Evolutionary conservation across 2,888 invertebrate genomes (phyloP), one percentile per base, ranked within the genome.

Genomic region (Diarsia rubi): DNA sequence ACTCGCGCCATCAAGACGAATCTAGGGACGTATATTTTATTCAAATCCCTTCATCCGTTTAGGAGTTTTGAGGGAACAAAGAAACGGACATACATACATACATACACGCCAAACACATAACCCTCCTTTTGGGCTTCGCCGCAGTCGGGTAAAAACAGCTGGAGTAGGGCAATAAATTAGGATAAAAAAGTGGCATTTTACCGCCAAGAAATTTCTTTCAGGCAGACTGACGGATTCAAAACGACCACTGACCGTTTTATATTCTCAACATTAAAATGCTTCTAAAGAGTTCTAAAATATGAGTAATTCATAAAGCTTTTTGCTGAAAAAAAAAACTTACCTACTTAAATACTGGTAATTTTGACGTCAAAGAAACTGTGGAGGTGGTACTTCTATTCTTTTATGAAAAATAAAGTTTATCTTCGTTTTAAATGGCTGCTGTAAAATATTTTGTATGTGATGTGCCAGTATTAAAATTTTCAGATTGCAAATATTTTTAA

Each of bases 141-240:
- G n/a, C n/a, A n/a, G n/a, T n/a, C n/a, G n/a, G n/a, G n/a, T n/a
- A n/a, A n/a, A n/a, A 77, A 3, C 66, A 62, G 49, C 21, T 52
- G 2, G 21, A 24, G 9, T 21, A n/a, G 21, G 21, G 24, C 12
- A 24, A 11, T 66, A 54, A 75, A 44, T 73, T 52, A n/a, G 8
- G 8, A 63, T 63, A 31, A 77, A 77, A n/a, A 54, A 78, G 37
- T 66, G 54, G 45, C 45, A 27, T 54, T 65, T 66, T 45, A 27
- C 19, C 45, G 74, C 78, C 52, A 66, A 78, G 24, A 77, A 27
- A 66, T 27, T 66, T 77, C 27, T 14, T 14, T 14, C 3, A 19
- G 14, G 2, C 24, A 9, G 11, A 66, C 68, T n/a, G 45, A 45
- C 49, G 21, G 16, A 45, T 76, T 52, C 16, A 52, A 12, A 24